Conservation (phyloP, 2,797 vertebrate species). For the Gadopsis marmoratus region DNA sequence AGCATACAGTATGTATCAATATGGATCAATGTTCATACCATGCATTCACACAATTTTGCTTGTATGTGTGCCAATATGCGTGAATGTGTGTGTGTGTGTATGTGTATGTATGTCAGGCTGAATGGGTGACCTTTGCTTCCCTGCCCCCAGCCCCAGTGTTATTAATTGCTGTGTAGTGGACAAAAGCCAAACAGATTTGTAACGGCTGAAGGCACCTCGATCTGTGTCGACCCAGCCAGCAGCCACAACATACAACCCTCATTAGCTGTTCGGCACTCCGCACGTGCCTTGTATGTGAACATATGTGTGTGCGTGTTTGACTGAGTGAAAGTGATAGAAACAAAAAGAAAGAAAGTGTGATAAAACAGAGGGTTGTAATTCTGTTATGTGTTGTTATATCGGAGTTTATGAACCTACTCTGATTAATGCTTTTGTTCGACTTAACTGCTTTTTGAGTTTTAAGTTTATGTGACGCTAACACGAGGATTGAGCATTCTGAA, state of each 20-base stretch:
- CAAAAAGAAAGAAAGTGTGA: constrained; percentile 1
- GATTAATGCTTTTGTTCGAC: neutral
- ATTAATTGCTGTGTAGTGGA: constrained; percentile 99
- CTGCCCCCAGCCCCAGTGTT: constrained; percentile 92
- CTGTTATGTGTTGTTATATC: neutral
- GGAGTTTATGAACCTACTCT: neutral
- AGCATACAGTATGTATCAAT: constrained; percentile 9
- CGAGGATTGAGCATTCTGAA: neutral
- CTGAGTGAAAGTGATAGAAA: constrained; percentile 80
- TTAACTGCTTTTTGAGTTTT: neutral
- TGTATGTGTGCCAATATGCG: constrained; percentile 2
- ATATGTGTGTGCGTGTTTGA: constrained; percentile 39
- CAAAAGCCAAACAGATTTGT: constrained; percentile 99
- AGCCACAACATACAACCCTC: constrained; percentile 98
- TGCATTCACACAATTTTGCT: constrained; percentile 36
- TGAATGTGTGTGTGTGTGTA: constrained; percentile 59
- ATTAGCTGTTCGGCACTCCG: constrained; percentile 92
- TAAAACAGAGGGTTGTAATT: neutral
- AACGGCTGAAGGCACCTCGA: constrained; percentile 98
- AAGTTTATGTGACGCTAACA: neutral
- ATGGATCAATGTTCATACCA: constrained; percentile 23
- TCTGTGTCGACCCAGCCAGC: constrained; percentile 95
- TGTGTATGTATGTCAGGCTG: constrained; percentile 83
- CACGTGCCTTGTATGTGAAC: constrained; percentile 76
- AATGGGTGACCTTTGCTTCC: constrained; percentile 91